Base-by-base conservation (phyloP, 2,797 vertebrate species). In the Falco peregrinus region DNA sequence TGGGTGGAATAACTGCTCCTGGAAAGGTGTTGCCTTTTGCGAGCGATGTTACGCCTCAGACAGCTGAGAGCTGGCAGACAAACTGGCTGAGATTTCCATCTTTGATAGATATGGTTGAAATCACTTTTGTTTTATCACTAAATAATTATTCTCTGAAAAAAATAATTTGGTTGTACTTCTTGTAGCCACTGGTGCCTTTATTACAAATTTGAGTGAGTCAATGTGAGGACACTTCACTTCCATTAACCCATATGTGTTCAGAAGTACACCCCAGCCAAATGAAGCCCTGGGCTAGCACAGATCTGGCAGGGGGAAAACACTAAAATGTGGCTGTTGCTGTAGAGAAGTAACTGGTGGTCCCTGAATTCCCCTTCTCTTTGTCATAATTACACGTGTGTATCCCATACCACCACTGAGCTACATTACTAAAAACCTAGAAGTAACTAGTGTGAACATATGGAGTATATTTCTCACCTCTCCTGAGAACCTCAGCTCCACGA, bases 391-490 rank as follows among this genome's bases (percentile, higher is more conserved):
- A 0, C 2, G 0, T 70, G 17, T 29, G 21, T 90, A 69, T 75
- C 50, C 37, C 0, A 0, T 41, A 28, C 37, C 0, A 0, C 69
- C 56, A 9, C 67, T 43, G 59, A 86, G 39, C 80, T 71, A 18
- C 13, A 0, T 91, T 94, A 69, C 54, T 93, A 43, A 71, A 97
- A 96, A 75, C 17, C 57, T 81, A 3, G 12, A 63, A 94, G 77
- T 67, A 76, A 47, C 65, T 86, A 6, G 0, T 87, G 68, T 65
- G 93, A 96, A 73, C 93, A 94, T 84, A 96, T 0, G 47, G 95
- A 76, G 80, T 48, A 0, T 89, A 21, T 93, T 95, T 96, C 90
- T 94, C 94, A 81, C 92, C 70, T 90, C 91, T 95, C 57, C 57
- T 61, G 80, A 76, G 83, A 88, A 41, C 19, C 70, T 84, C 74